Evolutionary conservation across 2,888 invertebrate genomes (phyloP).

Genomic region (Oegoconia quadripuncta): DNA sequence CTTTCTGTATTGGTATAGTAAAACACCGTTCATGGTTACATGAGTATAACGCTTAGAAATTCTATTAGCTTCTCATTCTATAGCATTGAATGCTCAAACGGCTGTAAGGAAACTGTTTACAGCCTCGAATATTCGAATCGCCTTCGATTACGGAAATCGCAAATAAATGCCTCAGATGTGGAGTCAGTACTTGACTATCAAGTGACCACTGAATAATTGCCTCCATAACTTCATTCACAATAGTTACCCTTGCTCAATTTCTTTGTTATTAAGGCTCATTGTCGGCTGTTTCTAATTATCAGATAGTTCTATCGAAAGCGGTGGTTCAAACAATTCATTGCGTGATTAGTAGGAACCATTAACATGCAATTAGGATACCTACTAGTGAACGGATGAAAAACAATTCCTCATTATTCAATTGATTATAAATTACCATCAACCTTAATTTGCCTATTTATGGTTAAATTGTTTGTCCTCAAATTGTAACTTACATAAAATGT

Average conservation of each 20-base stretch:
- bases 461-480: neutral
- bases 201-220: neutral
- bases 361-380: neutral
- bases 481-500: no score
- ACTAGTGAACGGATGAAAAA: neutral
- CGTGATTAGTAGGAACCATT: neutral
- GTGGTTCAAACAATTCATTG: neutral
- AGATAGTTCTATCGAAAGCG: neutral
- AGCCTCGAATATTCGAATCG: slow-evolving; percentile 24
- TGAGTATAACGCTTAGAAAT: neutral
- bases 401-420: no score
- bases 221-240: neutral
- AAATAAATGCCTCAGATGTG: slow-evolving; percentile 18
- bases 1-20: neutral
- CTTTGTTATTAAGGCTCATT: neutral
- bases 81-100: slow-evolving; percentile 8
- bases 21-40: neutral
- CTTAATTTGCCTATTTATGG: no score
- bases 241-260: neutral
- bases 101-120: slow-evolving; percentile 31
- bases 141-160: slow-evolving; percentile 32
- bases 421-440: no score
- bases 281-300: neutral
- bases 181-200: slow-evolving; percentile 12
- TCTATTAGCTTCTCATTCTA: neutral